phyloP scores from a whole-genome alignment of 2,113 vertebrate genomes.

The Mormyrus lacerda region DNA sequence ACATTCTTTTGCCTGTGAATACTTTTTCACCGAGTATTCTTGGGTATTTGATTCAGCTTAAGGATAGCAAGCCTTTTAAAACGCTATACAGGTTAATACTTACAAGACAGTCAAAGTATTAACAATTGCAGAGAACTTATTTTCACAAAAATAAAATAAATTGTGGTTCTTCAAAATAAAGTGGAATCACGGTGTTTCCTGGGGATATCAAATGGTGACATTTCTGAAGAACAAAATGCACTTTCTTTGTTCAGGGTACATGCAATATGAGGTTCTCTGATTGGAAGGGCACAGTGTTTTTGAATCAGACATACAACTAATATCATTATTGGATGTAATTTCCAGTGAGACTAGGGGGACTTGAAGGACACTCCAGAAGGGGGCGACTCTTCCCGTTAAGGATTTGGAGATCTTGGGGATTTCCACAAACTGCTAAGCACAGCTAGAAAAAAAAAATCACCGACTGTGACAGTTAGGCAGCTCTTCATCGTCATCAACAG shows the following conservation, averaged over 20 bases:
- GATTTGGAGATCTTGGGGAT: constrained; percentile 1
- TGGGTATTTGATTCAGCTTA: background rate
- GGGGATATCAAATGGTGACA: background rate
- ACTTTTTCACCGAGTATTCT: background rate
- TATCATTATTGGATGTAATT: background rate
- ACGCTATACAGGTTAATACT: background rate
- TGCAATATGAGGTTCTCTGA: background rate
- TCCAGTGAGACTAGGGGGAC: background rate
- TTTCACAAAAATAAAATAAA: background rate
- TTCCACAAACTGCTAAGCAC: background rate
- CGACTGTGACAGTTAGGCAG: background rate
- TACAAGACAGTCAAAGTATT: background rate
- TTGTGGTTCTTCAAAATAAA: background rate
- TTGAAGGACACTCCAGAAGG: background rate
- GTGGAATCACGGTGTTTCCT: background rate
- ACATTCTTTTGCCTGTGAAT: background rate
- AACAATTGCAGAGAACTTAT: background rate
- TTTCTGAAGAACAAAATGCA: background rate
- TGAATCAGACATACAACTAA: background rate
- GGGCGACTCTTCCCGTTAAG: background rate
- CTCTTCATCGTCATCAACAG: background rate
- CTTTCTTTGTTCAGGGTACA: background rate
- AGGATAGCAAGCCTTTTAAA: background rate
- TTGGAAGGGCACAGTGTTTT: background rate
- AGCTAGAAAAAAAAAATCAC: background rate